Evolutionary conservation across 2,797 vertebrate genomes (phyloP), one percentile per base, ranked within the genome.

Genomic region (Hoplostethus atlanticus): DNA sequence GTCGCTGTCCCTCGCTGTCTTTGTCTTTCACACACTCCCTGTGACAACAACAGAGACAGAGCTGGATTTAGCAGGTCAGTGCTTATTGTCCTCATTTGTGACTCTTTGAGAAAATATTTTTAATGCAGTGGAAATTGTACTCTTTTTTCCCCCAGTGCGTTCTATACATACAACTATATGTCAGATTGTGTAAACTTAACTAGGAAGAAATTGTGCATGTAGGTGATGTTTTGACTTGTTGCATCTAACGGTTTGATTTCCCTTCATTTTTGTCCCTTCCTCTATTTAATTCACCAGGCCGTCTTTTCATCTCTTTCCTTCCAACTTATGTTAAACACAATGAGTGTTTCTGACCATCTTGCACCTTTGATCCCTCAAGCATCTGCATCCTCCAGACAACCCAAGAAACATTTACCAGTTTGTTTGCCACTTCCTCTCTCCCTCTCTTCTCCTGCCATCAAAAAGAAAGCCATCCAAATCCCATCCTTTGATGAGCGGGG

Each of bases 371-470:
- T 83, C 34, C 71, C 86, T 75, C 79, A 70, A 74, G 71, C 50
- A 44, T 79, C 90, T 63, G 30, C 66, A 36, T 78, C 88, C 61
- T 73, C 85, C 30, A 86, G 63, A 55, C 85, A 73, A 75, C 68
- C 83, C 38, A 77, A 73, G 21, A 82, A 84, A 64, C 81, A 66
- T 72, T 75, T 79, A 16, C 51, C 84, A 6, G 75, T 62, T 53
- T 68, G 77, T 67, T 15, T 83, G 84, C 71, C 83, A 5, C 84
- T 85, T 67, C 87, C 88, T 42, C 61, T 83, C 69, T 67, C 90
- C 7, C 92, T 94, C n/a, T 91, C 93, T 2, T 92, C 95, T 51
- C 93, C 95, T 11, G 72, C 95, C 65, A 84, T 94, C 81, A 92
- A 80, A 68, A 95, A 93, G 88, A 94, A 89, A 84, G 86, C 84